Base-by-base conservation (phyloP, 2,888 invertebrate genomes). In the Theodoxus fluviatilis region DNA sequence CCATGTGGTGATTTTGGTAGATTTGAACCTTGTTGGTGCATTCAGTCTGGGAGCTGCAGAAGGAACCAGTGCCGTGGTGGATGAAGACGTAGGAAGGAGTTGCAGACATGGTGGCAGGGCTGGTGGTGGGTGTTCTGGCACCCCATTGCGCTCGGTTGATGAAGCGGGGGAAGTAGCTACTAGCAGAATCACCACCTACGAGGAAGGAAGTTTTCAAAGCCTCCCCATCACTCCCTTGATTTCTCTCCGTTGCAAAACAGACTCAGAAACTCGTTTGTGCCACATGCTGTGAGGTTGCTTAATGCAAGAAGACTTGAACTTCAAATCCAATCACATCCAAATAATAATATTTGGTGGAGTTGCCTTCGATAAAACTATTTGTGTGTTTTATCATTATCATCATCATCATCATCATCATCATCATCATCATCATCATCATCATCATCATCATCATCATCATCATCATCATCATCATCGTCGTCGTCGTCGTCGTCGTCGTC, bases 1-100 rank as follows among this genome's bases (percentile, higher is more conserved):
- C 68, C 71, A 71, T 71, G 43, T 71, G 71, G 55, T 71, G 68
- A 35, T 71, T 71, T 47, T 71, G 71, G 64, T 31, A 71, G 28
- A 52, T n/a, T n/a, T 40, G 49, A 31, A 70, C 70, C 7, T 35
- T 4, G 15, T 35, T 31, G n/a, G 25, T n/a, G 38, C 70, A 70
- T 25, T 52, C 35, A 3, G 47, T 28, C n/a, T 40, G 22, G 61
- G 33, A 22, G 31, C 43, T 18, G 28, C 70, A 70, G 33, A 61
- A 33, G 3, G 22, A 0, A 37, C 70, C 35, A 3, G 55, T 25
- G 1, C 37, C 37, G 43, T 70, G 70, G 52, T 70, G 70, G 59
- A 70, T 70, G 61, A 70, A 70, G 47, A 63, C 59, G 33, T 70
- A 70, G 38, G 67, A 37, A 22, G 61, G 67, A 22, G 70, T 59